Evolutionary conservation across 2,888 invertebrate genomes (phyloP).

Genomic region (Yponomeuta malinellus): DNA sequence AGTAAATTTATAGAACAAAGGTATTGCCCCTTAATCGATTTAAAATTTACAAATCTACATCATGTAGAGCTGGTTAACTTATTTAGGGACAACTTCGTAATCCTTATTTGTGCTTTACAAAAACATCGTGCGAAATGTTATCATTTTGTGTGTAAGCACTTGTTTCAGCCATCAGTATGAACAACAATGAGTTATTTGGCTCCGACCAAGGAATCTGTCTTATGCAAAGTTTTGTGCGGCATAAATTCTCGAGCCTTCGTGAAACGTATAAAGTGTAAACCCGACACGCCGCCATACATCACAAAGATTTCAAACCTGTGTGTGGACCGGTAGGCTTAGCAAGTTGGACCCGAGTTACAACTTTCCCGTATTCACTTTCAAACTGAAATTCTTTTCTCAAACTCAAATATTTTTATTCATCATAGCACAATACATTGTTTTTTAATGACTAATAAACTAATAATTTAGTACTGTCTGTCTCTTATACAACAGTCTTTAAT

Average conservation of each 20-base stretch:
- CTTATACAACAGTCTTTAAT: too few relatives aligned
- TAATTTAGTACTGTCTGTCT: too few relatives aligned
- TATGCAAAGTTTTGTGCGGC: neutral
- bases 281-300: conserved; percentile 15
- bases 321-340: neutral
- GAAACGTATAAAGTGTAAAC: conserved; percentile 16
- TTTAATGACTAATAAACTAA: too few relatives aligned
- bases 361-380: too few relatives aligned
- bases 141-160: neutral
- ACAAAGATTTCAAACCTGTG: conserved; percentile 16
- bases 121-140: neutral
- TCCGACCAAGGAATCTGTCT: neutral
- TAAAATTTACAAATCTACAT: too few relatives aligned
- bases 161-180: neutral
- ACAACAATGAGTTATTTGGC: conserved; percentile 6
- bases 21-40: neutral
- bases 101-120: neutral
- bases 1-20: neutral
- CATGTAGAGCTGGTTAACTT: too few relatives aligned
- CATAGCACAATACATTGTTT: too few relatives aligned
- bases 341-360: neutral
- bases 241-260: conserved; percentile 13
- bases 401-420: too few relatives aligned
- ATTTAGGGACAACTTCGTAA: too few relatives aligned
- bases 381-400: too few relatives aligned